phyloP scores from a whole-genome alignment of 2,797 vertebrate species.

The Lepilemur septentrionalis region DNA sequence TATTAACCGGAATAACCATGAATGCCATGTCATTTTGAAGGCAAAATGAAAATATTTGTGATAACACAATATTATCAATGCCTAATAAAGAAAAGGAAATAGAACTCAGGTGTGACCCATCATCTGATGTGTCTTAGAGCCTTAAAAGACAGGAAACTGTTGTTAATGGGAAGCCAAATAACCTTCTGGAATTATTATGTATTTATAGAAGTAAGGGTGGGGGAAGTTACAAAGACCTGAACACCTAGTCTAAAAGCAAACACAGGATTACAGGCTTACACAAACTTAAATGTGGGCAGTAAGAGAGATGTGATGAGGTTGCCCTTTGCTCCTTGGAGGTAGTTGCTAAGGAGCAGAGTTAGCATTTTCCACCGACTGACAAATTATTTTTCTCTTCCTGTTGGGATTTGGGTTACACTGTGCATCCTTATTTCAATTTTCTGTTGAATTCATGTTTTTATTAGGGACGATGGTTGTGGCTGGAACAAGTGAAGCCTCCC shows the following conservation, averaged over 20 bases:
- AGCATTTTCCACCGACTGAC: neutral
- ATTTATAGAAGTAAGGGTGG: neutral
- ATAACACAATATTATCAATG: neutral
- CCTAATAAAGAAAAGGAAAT: neutral
- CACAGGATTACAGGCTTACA: neutral
- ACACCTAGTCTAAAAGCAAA: neutral
- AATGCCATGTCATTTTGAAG: constrained; percentile 19
- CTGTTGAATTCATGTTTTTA: neutral
- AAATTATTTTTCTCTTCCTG: neutral
- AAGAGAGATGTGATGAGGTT: neutral
- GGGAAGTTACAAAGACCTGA: neutral
- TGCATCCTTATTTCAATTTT: neutral
- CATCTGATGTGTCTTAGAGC: neutral
- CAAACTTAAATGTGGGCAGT: neutral
- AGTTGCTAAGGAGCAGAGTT: neutral
- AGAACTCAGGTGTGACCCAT: neutral
- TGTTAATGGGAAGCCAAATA: constrained; percentile 15
- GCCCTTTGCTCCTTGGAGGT: neutral
- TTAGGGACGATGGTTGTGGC: neutral
- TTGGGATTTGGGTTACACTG: neutral
- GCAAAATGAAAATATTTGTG: constrained; percentile 49
- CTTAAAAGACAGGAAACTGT: neutral
- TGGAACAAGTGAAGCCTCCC: neutral
- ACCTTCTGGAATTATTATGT: neutral
- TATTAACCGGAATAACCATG: constrained; percentile 38